Evolutionary conservation across 2,797 vertebrate species (phyloP).

Genomic region (Forpus xanthops): DNA sequence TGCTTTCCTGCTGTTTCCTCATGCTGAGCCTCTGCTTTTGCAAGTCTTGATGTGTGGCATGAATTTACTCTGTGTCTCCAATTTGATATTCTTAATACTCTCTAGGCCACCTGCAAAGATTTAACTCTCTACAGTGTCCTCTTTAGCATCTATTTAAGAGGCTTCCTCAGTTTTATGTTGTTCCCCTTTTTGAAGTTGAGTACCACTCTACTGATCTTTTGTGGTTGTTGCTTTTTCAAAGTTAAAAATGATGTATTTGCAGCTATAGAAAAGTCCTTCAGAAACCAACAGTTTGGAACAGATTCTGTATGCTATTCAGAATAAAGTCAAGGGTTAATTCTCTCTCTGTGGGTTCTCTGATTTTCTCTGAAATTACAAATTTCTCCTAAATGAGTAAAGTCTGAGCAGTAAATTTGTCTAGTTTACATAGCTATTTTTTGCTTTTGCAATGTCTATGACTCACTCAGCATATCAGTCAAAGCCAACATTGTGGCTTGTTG

Average conservation of each 20-base stretch:
- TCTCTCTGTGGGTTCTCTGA: not conserved
- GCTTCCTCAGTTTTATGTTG: not conserved
- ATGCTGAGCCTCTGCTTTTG: not conserved
- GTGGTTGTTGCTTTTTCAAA: not conserved
- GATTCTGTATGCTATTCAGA: not conserved
- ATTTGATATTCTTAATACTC: not conserved
- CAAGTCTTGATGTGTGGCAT: not conserved
- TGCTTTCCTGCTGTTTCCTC: not conserved
- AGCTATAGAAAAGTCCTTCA: not conserved
- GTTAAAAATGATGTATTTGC: not conserved
- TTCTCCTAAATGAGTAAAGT: not conserved
- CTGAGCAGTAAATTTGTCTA: not conserved
- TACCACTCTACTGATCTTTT: not conserved
- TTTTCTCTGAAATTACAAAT: no score
- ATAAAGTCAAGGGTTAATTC: not conserved
- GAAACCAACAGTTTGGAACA: not conserved
- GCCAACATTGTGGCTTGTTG: not conserved
- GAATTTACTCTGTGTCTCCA: not conserved
- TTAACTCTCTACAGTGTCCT: not conserved
- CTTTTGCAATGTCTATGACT: not conserved
- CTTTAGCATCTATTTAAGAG: not conserved
- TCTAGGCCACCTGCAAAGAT: not conserved
- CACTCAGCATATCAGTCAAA: not conserved
- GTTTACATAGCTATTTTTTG: not conserved
- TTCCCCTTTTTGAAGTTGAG: not conserved